Evolutionary conservation across 1,140 invertebrate genomes (phyloP), one percentile per base, ranked within the genome.

Genomic region (Dinothrombium tinctorium): DNA sequence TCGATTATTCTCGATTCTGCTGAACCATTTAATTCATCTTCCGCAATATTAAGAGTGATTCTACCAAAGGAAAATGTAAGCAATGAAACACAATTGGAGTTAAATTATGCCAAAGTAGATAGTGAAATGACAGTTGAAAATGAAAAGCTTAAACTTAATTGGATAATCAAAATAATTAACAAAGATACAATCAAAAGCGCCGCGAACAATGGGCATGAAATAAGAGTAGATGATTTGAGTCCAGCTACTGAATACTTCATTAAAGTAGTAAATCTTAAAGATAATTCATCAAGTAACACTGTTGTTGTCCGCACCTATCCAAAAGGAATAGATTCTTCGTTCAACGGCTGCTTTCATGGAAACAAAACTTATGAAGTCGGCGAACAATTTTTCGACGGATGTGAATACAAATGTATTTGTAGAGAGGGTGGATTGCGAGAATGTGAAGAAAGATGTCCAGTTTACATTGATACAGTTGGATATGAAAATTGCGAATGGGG

Each of bases 301-400:
- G 47, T 51, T 15, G 37, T 46, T 33, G 45, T 47, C 3, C 42
- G 45, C 32, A 51, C 49, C 9, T 49, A 44, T 24, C 39, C 47
- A n/a, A 12, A 21, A 21, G 33, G 33, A 21, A 12, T 36, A 22
- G 33, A 36, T 17, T 19, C 17, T 36, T 36, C 45, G 7, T 46
- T 51, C 24, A 70, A 71, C 51, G 69, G 69, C 2, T 86, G 81
- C 53, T 50, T 67, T n/a, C 71, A 73, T 48, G 71, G 69, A 26
- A 82, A 81, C 47, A 66, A 68, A 36, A 73, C 73, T 0, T 69
- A 79, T 46, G 60, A 67, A 40, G 63, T 69, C 39, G 74, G 76
- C 11, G 67, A 75, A 47, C 69, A 64, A 12, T 69, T 81, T 51
- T 68, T 79, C 50, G 72, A 80, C 28, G 77, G 71, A 3, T 87